These are phyloP conservation scores for Grus americana DNA, from an alignment of 2,113 vertebrate genomes.

Conservation along the genomic window DNA sequence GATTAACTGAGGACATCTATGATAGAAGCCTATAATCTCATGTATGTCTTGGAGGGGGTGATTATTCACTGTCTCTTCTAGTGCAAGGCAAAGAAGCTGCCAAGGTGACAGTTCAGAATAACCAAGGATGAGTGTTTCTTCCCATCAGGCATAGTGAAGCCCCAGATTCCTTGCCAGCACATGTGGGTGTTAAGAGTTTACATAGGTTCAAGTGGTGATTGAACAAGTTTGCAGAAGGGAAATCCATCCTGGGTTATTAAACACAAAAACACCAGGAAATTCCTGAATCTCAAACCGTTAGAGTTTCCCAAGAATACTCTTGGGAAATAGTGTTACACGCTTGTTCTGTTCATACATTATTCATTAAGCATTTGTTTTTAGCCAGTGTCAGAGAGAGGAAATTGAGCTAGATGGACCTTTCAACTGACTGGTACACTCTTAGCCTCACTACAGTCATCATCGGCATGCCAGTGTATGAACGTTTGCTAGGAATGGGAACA, in stretches of 20 bases:
- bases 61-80: not conserved
- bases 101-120: not conserved
- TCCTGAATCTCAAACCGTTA: not conserved
- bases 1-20: not conserved
- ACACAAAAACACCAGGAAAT: not conserved
- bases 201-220: not conserved
- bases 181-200: not conserved
- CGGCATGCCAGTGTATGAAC: not conserved
- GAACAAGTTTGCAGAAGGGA: conserved; percentile 8
- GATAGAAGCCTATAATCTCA: not conserved
- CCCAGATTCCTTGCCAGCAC: not conserved
- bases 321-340: not conserved
- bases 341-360: not conserved
- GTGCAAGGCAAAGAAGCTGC: not conserved
- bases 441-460: not conserved
- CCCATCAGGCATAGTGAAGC: not conserved
- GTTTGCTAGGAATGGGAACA: not conserved
- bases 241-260: not conserved
- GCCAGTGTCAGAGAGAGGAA: not conserved
- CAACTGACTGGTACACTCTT: not conserved
- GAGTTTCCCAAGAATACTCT: not conserved
- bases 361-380: not conserved
- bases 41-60: not conserved
- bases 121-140: not conserved
- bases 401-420: not conserved